Percentiles rank a stretch among this genome's conserved stretches.
These are phyloP conservation scores for Acomys russatus DNA, from an alignment of 2,797 vertebrate species.

Conservation along the genomic window DNA sequence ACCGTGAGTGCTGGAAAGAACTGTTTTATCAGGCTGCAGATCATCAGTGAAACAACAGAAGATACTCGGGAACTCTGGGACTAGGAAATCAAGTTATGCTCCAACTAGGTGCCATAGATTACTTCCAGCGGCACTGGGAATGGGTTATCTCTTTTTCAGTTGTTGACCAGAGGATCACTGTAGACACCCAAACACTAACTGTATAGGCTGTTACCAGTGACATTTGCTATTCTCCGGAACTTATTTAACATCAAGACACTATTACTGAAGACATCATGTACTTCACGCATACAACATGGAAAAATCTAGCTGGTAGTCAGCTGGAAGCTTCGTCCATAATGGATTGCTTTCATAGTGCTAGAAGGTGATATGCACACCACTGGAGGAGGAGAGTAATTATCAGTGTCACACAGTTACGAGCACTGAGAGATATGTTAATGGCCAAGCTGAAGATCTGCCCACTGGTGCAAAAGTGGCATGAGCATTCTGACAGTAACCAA, in stretches of 20 bases:
- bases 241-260: neutral
- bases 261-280: too few relatives aligned
- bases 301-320: too few relatives aligned
- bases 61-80: neutral
- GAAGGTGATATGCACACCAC: neutral
- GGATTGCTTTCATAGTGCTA: neutral
- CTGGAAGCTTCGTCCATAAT: neutral
- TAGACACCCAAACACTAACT: too few relatives aligned
- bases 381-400: neutral
- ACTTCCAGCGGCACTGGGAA: neutral
- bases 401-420: neutral
- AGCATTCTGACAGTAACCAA: neutral
- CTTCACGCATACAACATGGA: too few relatives aligned
- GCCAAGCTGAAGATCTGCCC: too few relatives aligned
- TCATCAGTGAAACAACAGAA: neutral
- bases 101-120: neutral
- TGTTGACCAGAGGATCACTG: neutral
- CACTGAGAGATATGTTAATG: too few relatives aligned
- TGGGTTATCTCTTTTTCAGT: neutral
- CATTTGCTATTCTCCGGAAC: too few relatives aligned
- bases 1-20: neutral
- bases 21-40: neutral
- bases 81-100: neutral
- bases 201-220: too few relatives aligned
- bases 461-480: too few relatives aligned